Conservation (phyloP, 2,888 invertebrate species). For the Augiades crinisus region DNA sequence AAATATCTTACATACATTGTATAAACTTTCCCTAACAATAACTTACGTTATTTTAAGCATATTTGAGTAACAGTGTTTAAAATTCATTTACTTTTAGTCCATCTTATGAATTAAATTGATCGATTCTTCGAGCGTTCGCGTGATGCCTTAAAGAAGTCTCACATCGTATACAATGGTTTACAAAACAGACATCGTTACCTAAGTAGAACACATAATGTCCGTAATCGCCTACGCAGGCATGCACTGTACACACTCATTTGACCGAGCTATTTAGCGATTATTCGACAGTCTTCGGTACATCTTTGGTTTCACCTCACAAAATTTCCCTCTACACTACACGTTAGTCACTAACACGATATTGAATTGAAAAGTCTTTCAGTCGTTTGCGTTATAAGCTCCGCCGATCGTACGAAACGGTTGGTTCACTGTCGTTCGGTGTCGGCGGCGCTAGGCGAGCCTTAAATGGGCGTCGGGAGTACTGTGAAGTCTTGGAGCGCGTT, state of each 20-base stretch:
- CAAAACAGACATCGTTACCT: slow-evolving; percentile 70
- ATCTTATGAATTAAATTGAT: slow-evolving; percentile 61
- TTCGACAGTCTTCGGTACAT: slow-evolving; percentile 39
- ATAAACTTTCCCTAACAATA: slow-evolving; percentile 75
- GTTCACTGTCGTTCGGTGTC: slow-evolving; percentile 69
- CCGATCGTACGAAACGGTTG: slow-evolving; percentile 45
- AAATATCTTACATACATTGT: slow-evolving; percentile 68
- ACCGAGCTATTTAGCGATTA: slow-evolving; percentile 22
- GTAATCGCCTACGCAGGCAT: slow-evolving; percentile 35
- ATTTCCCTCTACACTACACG: slow-evolving; percentile 28
- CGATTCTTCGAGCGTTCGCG: slow-evolving; percentile 61
- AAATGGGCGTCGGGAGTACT: slow-evolving; percentile 93
- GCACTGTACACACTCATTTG: slow-evolving; percentile 40
- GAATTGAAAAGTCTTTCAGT: slow-evolving; percentile 35
- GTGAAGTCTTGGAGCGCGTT: slow-evolving; percentile 96
- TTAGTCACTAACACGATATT: slow-evolving; percentile 27
- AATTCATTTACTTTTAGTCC: slow-evolving; percentile 72
- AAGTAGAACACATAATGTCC: slow-evolving; percentile 56
- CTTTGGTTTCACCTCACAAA: slow-evolving; percentile 48
- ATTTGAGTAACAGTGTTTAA: slow-evolving; percentile 77
- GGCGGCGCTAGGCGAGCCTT: slow-evolving; percentile 81
- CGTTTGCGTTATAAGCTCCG: slow-evolving; percentile 56
- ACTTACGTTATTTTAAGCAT: slow-evolving; percentile 68
- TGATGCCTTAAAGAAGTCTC: slow-evolving; percentile 71
- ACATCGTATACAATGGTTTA: slow-evolving; percentile 80